Percentiles rank a stretch among this genome's conserved stretches.
Evolutionary conservation across 2,113 vertebrate species (phyloP).

Genomic region (Balaenoptera acutorostrata): DNA sequence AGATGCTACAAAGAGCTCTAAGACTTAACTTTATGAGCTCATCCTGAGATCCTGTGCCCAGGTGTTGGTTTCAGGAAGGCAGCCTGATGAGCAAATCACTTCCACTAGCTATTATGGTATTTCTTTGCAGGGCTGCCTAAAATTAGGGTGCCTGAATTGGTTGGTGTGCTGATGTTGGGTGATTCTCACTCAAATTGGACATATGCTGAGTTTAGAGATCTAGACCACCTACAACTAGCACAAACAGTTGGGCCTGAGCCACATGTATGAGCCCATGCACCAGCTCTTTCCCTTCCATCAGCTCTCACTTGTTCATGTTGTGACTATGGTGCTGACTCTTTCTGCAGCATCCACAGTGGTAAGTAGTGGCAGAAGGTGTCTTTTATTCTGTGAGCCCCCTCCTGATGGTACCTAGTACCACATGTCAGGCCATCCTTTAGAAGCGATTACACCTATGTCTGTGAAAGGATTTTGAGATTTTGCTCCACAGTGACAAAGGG

Average conservation of each 20-base stretch:
- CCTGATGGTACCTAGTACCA: background rate
- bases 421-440: background rate
- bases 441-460: background rate
- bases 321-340: background rate
- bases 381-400: background rate
- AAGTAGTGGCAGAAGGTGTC: background rate
- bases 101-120: background rate
- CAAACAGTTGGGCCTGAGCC: background rate
- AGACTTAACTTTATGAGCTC: background rate
- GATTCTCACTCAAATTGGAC: background rate
- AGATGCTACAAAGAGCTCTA: background rate
- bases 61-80: background rate
- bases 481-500: background rate
- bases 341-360: too few relatives aligned
- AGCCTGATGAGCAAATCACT: background rate
- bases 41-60: background rate
- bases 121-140: background rate
- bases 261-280: background rate
- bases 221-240: background rate
- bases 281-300: background rate
- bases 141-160: background rate
- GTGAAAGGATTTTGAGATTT: background rate
- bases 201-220: background rate
- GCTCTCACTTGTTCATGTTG: background rate
- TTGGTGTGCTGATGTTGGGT: background rate